Percentiles rank a stretch among this genome's conserved stretches.
Conservation (phyloP, 2,797 vertebrate genomes). For the Falco rusticolus region DNA sequence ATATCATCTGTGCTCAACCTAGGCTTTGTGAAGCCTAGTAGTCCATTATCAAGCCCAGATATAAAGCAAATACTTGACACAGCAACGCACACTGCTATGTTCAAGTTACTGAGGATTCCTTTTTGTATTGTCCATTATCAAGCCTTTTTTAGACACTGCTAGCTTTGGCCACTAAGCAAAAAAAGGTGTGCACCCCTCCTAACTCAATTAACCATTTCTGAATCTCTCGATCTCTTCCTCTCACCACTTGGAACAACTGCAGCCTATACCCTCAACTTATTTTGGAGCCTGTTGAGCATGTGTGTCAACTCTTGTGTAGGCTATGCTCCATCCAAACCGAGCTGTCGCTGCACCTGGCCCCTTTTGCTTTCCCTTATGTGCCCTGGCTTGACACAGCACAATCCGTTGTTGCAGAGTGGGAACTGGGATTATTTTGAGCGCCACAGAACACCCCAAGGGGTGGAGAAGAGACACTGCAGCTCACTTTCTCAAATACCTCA, state of each 20-base stretch:
- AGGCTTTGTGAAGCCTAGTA: neutral
- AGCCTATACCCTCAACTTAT: neutral
- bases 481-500: neutral
- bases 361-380: neutral
- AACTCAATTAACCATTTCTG: neutral
- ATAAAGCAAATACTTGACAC: neutral
- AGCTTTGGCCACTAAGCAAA: neutral
- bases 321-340: neutral
- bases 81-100: neutral
- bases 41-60: neutral
- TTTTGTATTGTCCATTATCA: neutral
- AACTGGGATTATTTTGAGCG: neutral
- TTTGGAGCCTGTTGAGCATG: neutral
- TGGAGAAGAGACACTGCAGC: neutral
- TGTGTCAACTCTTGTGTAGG: neutral
- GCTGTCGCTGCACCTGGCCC: neutral
- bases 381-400: neutral
- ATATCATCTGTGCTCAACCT: neutral
- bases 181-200: accelerated
- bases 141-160: neutral
- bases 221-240: neutral
- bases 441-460: neutral
- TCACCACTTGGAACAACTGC: neutral
- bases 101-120: neutral
- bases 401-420: neutral